Percentiles rank a stretch among this genome's conserved stretches.
phyloP scores from a whole-genome alignment of 2,113 vertebrate genomes.

The Erinaceus europaeus region DNA sequence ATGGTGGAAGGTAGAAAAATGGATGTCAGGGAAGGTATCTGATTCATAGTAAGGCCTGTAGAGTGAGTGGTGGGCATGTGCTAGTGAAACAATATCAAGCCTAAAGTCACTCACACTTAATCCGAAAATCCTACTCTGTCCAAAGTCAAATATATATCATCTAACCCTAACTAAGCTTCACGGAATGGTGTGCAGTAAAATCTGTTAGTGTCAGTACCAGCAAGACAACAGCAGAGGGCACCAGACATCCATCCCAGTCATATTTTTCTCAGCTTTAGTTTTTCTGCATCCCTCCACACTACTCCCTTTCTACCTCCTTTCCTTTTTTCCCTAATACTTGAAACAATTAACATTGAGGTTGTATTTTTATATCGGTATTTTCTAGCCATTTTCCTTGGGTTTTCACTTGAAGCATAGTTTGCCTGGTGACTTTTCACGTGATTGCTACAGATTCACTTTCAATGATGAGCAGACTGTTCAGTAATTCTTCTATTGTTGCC shows the following conservation, averaged over 20 bases:
- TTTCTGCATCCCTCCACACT: background rate
- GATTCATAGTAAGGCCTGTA: background rate
- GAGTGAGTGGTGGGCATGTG: background rate
- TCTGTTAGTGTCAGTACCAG: background rate
- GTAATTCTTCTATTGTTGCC: background rate
- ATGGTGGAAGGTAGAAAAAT: background rate
- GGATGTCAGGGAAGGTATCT: background rate
- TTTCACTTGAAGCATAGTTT: background rate
- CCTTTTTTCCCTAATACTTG: background rate
- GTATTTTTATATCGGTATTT: background rate
- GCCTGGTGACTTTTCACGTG: background rate
- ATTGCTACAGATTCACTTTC: background rate
- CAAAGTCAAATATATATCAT: background rate
- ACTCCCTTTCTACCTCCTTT: background rate
- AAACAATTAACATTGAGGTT: background rate
- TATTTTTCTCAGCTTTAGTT: background rate
- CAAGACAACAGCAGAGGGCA: slow-evolving; percentile 71
- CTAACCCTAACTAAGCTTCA: background rate
- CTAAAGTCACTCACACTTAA: background rate
- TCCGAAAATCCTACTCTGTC: background rate
- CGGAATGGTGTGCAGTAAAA: background rate
- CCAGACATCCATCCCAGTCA: slow-evolving; percentile 54
- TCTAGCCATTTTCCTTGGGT: background rate
- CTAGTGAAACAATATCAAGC: background rate
- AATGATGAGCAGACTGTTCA: background rate